These are phyloP conservation scores for Drosophila nasuta DNA, from an alignment of 1,140 invertebrate genomes.

Conservation along the genomic window DNA sequence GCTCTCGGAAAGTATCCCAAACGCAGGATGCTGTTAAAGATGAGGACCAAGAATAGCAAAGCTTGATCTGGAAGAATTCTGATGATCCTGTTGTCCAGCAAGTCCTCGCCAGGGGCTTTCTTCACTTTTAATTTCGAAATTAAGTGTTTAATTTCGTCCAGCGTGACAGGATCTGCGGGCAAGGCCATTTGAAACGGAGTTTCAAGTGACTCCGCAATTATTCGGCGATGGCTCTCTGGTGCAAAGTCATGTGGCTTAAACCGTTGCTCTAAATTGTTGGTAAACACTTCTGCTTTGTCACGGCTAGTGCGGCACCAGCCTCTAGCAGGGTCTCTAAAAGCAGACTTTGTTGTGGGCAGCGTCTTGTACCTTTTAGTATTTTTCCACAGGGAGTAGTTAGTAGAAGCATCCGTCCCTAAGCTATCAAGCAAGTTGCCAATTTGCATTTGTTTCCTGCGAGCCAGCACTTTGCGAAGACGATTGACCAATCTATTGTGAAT, in stretches of 20 bases:
- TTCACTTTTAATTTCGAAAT: too few relatives aligned
- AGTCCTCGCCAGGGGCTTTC: background rate
- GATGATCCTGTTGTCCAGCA: background rate
- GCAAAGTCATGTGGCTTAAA: background rate
- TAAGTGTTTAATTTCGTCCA: background rate
- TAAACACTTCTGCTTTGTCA: background rate
- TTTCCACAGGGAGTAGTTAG: slow-evolving; percentile 8
- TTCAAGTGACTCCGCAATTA: background rate
- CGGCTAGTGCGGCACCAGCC: background rate
- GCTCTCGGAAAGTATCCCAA: background rate
- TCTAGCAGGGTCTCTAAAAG: background rate
- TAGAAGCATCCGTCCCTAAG: too few relatives aligned
- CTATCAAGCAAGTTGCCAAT: too few relatives aligned
- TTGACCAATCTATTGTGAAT: too few relatives aligned
- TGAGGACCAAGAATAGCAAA: background rate
- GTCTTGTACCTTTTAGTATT: slow-evolving; percentile 10
- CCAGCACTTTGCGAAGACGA: too few relatives aligned
- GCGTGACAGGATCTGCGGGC: background rate
- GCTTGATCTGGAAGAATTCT: background rate
- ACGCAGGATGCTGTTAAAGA: background rate
- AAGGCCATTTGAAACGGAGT: background rate
- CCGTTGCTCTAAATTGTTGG: background rate
- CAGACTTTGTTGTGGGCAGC: background rate
- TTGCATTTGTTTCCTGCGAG: too few relatives aligned
- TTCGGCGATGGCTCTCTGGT: background rate